Base-by-base conservation (phyloP, 2,113 vertebrate species). In the Heloderma charlesbogerti region DNA sequence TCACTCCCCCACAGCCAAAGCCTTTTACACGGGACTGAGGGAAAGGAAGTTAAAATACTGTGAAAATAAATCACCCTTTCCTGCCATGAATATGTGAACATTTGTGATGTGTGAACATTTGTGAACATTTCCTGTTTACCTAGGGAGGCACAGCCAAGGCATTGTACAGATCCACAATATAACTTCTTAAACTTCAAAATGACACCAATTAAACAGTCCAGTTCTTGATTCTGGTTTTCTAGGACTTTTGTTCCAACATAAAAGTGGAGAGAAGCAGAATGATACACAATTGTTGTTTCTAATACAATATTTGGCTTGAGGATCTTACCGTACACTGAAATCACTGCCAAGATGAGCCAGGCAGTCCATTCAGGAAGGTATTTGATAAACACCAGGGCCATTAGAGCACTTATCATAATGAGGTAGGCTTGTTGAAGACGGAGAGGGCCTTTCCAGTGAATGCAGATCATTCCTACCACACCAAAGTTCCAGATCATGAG, bases 351-450 rank as follows among this genome's bases (percentile, higher is more conserved):
- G 95, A 99, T 99, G 95, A 99, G 99, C 99, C 99, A 99, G 0
- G 99, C 98, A 16, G 99, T 99, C 99, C 99, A 99, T 92, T 99
- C 99, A 2, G 99, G 99, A 92, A 99, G 98, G 94, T 99, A 99
- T 95, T 99, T 99, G 95, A 99, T 99, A 97, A 99, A 99, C 77
- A 99, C 99, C 95, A 99, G 97, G 45, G 99, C 99, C 99, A 99
- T 99, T 95, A 99, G 98, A 94, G 99, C 99, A 0, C 99, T 99
- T 97, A 99, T 99, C 99, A 99, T 99, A 93, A 99, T 99, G 95
- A 99, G 99, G 97, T 99, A 99, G 0, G 98, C 99, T 95, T 99
- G 99, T 97, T 99, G 99, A 88, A 99, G 98, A 27, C 98, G 98
- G 75, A 99, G 98, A 0, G 99, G 99, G 29, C 99, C 99, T 90